Conservation (phyloP, 2,888 invertebrate species). For the Gisinianus flammeolus region DNA sequence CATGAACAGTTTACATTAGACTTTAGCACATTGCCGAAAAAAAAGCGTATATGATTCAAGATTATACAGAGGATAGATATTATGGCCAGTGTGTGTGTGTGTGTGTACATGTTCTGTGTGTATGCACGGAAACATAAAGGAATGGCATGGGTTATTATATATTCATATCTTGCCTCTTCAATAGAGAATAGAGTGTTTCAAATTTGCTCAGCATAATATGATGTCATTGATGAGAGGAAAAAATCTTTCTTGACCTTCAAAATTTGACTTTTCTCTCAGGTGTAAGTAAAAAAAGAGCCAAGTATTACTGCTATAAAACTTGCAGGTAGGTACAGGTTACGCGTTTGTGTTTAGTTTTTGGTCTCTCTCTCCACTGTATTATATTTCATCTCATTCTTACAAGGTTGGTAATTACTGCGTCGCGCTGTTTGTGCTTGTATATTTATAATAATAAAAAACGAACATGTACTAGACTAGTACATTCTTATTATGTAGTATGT, state of each 20-base stretch:
- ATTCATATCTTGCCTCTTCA: too few relatives aligned
- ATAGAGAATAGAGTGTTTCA: slow-evolving; percentile 5
- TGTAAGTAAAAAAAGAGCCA: slow-evolving; percentile 23
- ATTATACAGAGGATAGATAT: background rate
- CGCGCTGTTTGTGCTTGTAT: too few relatives aligned
- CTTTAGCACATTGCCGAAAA: background rate
- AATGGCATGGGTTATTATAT: too few relatives aligned
- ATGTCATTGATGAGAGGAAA: slow-evolving; percentile 45
- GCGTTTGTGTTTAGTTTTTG: slow-evolving; percentile 16
- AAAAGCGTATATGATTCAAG: background rate
- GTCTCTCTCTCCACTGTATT: background rate
- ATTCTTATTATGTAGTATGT: too few relatives aligned
- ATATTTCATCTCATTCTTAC: background rate
- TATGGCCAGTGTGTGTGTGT: background rate
- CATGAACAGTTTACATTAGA: background rate
- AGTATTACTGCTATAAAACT: slow-evolving; percentile 41
- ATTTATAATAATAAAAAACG: too few relatives aligned
- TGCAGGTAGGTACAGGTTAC: slow-evolving; percentile 26
- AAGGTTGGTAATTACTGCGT: slow-evolving; percentile 31
- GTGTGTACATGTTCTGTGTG: background rate
- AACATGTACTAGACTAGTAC: too few relatives aligned
- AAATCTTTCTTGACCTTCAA: slow-evolving; percentile 46
- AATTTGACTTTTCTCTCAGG: slow-evolving; percentile 41
- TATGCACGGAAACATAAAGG: background rate
- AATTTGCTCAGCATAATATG: slow-evolving; percentile 36